These are phyloP conservation scores for Papilio polyxenes DNA, from an alignment of 1,140 invertebrate genomes.

Conservation along the genomic window DNA sequence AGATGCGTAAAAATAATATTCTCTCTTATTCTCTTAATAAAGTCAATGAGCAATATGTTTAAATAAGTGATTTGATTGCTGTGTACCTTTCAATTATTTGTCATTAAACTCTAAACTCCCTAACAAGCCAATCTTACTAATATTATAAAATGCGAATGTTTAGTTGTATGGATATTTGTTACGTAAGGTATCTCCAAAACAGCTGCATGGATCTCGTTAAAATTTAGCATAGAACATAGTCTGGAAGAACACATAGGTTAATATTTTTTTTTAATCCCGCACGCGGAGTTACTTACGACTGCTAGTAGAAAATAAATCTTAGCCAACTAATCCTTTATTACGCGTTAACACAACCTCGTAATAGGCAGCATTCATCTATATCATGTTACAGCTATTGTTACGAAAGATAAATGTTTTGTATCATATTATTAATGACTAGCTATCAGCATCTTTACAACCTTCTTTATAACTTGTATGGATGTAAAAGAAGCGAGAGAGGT, in stretches of 20 bases:
- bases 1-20: background rate
- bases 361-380: background rate
- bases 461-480: too few species aligned
- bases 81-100: background rate
- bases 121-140: too few species aligned
- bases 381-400: background rate
- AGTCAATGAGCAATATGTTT: too few species aligned
- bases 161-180: too few species aligned
- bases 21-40: background rate
- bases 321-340: background rate
- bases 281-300: too few species aligned
- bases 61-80: too few species aligned
- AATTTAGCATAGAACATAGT: too few species aligned
- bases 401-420: background rate
- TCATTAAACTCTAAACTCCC: background rate
- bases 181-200: too few species aligned
- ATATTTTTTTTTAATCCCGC: background rate
- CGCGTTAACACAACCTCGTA: conserved; percentile 3
- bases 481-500: too few species aligned
- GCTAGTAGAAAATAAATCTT: background rate
- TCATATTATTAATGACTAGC: background rate
- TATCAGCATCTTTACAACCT: background rate
- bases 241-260: background rate
- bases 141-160: too few species aligned
- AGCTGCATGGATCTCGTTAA: too few species aligned